A percentile compares a stretch with the other conserved stretches of the same genome.
Evolutionary conservation across 1,140 invertebrate species (phyloP).

Genomic region (Drosophila triauraria): DNA sequence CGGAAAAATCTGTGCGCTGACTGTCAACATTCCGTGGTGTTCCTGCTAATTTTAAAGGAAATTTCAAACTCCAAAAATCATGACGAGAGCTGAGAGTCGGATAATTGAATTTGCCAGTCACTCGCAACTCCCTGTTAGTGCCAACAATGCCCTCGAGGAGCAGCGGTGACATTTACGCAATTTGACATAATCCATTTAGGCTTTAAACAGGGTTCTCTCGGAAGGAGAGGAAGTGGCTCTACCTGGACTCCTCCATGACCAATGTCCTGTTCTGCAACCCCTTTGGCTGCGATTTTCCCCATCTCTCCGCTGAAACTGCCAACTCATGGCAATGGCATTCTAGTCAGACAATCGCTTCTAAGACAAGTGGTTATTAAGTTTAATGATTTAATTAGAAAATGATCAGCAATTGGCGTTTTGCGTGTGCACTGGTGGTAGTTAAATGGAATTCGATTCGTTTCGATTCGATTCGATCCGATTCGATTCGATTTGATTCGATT

Average conservation of each 20-base stretch:
- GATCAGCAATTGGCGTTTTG: constrained; percentile 55
- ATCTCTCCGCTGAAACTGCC: background rate
- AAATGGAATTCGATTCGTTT: constrained; percentile 54
- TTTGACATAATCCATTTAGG: constrained; percentile 62
- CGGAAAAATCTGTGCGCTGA: constrained; percentile 24
- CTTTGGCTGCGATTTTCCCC: background rate
- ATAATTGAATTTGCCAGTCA: constrained; percentile 48
- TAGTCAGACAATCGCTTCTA: constrained; percentile 18
- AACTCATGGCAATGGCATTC: constrained; percentile 42
- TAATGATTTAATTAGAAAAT: constrained; percentile 80
- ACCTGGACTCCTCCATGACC: constrained; percentile 16
- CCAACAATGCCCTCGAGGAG: background rate
- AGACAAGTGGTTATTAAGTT: constrained; percentile 61
- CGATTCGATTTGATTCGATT: constrained; percentile 27
- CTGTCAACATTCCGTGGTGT: constrained; percentile 1
- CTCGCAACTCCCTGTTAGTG: background rate
- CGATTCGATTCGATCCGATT: constrained; percentile 22
- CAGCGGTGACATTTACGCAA: constrained; percentile 46
- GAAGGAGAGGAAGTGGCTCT: constrained; percentile 10
- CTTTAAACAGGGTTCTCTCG: constrained; percentile 27
- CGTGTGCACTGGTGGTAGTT: constrained; percentile 37
- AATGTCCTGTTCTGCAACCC: constrained; percentile 22
- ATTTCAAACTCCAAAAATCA: constrained; percentile 6
- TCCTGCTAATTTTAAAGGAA: no score
- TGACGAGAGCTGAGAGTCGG: background rate